phyloP scores from a whole-genome alignment of 2,113 vertebrate genomes.

The Gopherus flavomarginatus region DNA sequence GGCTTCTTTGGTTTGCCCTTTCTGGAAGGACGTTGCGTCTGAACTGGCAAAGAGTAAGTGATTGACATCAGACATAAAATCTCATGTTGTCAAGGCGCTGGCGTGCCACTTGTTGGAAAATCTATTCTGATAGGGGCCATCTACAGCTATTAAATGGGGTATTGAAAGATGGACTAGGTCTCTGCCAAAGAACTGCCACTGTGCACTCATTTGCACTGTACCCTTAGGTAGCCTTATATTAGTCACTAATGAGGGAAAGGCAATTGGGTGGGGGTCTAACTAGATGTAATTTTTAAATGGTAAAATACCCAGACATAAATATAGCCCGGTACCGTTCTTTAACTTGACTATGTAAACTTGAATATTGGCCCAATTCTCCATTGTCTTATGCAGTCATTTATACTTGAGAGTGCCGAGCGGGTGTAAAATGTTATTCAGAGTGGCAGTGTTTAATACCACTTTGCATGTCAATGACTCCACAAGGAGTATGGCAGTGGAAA shows the following conservation, averaged over 20 bases:
- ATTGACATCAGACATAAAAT: slow-evolving; percentile 64
- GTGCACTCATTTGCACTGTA: slow-evolving; percentile 31
- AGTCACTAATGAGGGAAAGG: slow-evolving; percentile 23
- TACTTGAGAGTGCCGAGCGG: neutral
- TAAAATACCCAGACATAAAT: neutral
- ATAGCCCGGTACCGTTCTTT: neutral
- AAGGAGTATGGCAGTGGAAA: neutral
- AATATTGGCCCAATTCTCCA: neutral
- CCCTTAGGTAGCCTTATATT: neutral
- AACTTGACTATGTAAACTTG: slow-evolving; percentile 8
- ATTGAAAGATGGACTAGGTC: slow-evolving; percentile 39
- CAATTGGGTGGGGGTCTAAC: slow-evolving; percentile 29
- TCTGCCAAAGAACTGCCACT: slow-evolving; percentile 55
- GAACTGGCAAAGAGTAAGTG: slow-evolving; percentile 24
- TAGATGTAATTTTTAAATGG: neutral
- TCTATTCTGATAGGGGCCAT: slow-evolving; percentile 40
- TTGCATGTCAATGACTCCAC: neutral
- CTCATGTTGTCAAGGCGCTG: slow-evolving; percentile 58
- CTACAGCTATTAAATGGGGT: slow-evolving; percentile 42
- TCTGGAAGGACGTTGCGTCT: neutral
- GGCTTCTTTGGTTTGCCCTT: slow-evolving; percentile 5
- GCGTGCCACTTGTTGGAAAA: slow-evolving; percentile 64
- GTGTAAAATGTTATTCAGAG: neutral
- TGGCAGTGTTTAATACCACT: neutral
- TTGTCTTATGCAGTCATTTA: neutral